phyloP scores from a whole-genome alignment of 2,888 invertebrate species.

The Drosophila dives region DNA sequence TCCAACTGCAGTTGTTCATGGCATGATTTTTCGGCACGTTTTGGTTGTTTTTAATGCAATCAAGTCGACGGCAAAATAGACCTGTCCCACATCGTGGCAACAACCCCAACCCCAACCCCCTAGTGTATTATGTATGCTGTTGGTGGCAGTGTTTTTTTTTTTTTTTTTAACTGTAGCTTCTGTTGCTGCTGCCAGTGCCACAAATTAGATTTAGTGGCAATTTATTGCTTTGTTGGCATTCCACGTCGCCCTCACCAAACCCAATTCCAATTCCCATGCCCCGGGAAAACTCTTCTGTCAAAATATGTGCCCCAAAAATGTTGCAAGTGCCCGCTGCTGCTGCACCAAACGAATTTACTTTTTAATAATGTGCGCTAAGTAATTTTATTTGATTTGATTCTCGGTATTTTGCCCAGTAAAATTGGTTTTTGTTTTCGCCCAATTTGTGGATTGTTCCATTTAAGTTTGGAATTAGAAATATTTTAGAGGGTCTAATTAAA shows the following conservation, averaged over 20 bases:
- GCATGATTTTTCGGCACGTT: slow-evolving; percentile 65
- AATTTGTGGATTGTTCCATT: slow-evolving; percentile 14
- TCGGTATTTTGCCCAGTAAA: not conserved
- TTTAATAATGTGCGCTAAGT: slow-evolving; percentile 61
- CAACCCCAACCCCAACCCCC: not conserved
- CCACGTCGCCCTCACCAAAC: slow-evolving; percentile 28
- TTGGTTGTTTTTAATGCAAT: slow-evolving; percentile 68
- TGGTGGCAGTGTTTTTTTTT: slow-evolving; percentile 25
- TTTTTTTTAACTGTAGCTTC: slow-evolving; percentile 36
- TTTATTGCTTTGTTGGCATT: slow-evolving; percentile 71
- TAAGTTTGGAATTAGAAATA: not conserved
- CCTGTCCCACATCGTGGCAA: not conserved
- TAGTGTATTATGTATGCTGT: slow-evolving; percentile 34
- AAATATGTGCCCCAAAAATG: slow-evolving; percentile 51
- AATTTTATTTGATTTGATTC: slow-evolving; percentile 56
- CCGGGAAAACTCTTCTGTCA: slow-evolving; percentile 28
- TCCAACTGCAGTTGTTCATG: slow-evolving; percentile 49
- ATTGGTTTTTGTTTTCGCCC: not conserved
- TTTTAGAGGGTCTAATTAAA: not conserved
- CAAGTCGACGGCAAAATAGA: slow-evolving; percentile 47
- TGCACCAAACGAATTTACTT: slow-evolving; percentile 41
- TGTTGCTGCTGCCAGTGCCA: slow-evolving; percentile 52
- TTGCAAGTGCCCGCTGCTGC: slow-evolving; percentile 49
- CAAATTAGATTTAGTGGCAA: slow-evolving; percentile 72
- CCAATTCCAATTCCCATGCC: not conserved